A percentile compares a stretch with the other conserved stretches of the same genome.
These are phyloP conservation scores for Caenorhabditis afra DNA, from an alignment of 2,888 invertebrate species.

Conservation along the genomic window DNA sequence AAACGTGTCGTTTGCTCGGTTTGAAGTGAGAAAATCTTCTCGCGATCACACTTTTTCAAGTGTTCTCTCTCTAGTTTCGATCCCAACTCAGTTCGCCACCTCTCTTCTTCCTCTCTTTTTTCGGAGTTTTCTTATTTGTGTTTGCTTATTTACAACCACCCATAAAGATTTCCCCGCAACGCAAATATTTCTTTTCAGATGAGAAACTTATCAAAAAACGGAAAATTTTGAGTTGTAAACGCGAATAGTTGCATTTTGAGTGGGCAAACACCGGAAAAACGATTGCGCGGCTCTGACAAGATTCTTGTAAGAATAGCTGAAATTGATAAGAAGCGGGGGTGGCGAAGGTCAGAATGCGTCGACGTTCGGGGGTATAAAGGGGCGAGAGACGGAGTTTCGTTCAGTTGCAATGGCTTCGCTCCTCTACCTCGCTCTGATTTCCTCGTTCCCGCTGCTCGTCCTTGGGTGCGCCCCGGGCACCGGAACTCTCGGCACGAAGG, in stretches of 20 bases:
- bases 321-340: slow-evolving; percentile 6
- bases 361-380: slow-evolving; percentile 14
- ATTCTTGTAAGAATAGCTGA: not conserved
- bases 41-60: too few species aligned
- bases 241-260: slow-evolving; percentile 1
- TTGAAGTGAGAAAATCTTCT: too few species aligned
- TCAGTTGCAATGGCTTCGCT: not conserved
- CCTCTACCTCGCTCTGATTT: slow-evolving; percentile 16
- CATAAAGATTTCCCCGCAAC: slow-evolving; percentile 1
- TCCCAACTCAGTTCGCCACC: too few species aligned
- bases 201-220: not conserved
- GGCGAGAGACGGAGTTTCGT: not conserved
- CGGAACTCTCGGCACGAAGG: slow-evolving; percentile 28
- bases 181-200: not conserved
- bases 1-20: too few species aligned
- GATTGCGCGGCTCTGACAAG: not conserved
- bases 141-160: slow-evolving; percentile 22
- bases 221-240: slow-evolving; percentile 5
- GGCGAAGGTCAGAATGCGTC: not conserved
- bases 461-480: slow-evolving; percentile 40
- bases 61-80: too few species aligned
- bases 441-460: not conserved
- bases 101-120: slow-evolving; percentile 6
- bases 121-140: not conserved
- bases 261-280: not conserved